Evolutionary conservation across 2,113 vertebrate species (phyloP).

Genomic region (Nerophis lumbriciformis): DNA sequence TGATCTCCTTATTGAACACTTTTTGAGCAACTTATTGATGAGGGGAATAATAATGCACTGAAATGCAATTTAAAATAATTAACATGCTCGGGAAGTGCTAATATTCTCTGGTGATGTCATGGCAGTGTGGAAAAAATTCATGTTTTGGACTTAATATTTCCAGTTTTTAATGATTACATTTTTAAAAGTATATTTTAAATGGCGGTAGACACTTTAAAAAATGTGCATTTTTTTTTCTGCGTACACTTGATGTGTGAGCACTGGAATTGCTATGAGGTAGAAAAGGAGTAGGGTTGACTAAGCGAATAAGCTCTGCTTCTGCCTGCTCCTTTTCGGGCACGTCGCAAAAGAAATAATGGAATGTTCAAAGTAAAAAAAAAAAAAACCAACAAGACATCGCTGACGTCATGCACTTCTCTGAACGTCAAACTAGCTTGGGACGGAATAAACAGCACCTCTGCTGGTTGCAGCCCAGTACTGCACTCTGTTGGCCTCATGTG

Average conservation of each 20-base stretch:
- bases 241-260: too few relatives aligned
- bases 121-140: background rate
- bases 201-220: too few relatives aligned
- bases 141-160: background rate
- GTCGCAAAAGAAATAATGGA: too few relatives aligned
- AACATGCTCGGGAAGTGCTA: background rate
- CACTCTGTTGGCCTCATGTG: background rate
- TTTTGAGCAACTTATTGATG: constrained; percentile 4
- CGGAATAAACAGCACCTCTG: background rate
- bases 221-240: too few relatives aligned
- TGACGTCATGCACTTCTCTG: background rate
- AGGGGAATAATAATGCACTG: background rate
- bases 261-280: too few relatives aligned
- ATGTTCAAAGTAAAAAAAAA: background rate
- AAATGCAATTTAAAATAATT: too few relatives aligned
- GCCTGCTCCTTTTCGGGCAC: too few relatives aligned
- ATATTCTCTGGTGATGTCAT: background rate
- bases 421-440: background rate
- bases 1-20: background rate
- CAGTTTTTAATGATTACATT: too few relatives aligned
- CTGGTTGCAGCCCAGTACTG: background rate
- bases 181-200: too few relatives aligned
- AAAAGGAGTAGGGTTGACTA: too few relatives aligned
- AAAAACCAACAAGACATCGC: background rate
- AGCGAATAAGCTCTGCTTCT: too few relatives aligned